These are phyloP conservation scores for Plutella xylostella DNA, from an alignment of 2,888 invertebrate genomes.

Conservation along the genomic window DNA sequence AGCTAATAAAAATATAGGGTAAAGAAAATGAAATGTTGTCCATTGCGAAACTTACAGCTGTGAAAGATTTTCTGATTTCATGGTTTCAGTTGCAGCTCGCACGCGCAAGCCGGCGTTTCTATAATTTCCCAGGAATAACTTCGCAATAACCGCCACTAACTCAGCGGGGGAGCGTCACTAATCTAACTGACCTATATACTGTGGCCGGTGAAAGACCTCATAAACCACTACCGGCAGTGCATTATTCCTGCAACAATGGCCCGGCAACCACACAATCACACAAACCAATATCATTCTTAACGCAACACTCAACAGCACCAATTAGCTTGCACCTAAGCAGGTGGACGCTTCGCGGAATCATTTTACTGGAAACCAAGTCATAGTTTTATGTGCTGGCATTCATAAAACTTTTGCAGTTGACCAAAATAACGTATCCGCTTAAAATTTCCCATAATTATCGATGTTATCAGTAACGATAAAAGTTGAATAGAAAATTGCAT, in stretches of 20 bases:
- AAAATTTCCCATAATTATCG: no score
- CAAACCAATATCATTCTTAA: conserved; percentile 42
- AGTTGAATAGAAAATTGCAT: no score
- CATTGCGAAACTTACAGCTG: no score
- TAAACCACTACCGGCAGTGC: conserved; percentile 58
- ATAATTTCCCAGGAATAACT: not conserved
- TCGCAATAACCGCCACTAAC: no score
- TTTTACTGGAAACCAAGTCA: conserved; percentile 48
- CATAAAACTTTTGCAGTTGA: not conserved
- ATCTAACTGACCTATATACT: conserved; percentile 67
- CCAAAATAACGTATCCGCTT: no score
- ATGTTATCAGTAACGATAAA: no score
- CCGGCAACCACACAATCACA: conserved; percentile 22
- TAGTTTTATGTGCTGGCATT: conserved; percentile 21
- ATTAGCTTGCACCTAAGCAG: not conserved
- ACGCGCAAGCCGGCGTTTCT: no score
- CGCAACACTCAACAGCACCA: conserved; percentile 7
- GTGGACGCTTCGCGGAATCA: conserved; percentile 36
- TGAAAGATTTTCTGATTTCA: no score
- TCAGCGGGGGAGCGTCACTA: conserved; percentile 51
- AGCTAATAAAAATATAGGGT: no score
- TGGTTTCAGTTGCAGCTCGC: no score
- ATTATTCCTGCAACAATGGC: conserved; percentile 54
- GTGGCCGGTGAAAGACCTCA: conserved; percentile 66
- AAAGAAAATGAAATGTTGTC: no score